These are phyloP conservation scores for Palythoa grandis DNA, from an alignment of 92 coral and sea anemone genomes.

Conservation along the genomic window DNA sequence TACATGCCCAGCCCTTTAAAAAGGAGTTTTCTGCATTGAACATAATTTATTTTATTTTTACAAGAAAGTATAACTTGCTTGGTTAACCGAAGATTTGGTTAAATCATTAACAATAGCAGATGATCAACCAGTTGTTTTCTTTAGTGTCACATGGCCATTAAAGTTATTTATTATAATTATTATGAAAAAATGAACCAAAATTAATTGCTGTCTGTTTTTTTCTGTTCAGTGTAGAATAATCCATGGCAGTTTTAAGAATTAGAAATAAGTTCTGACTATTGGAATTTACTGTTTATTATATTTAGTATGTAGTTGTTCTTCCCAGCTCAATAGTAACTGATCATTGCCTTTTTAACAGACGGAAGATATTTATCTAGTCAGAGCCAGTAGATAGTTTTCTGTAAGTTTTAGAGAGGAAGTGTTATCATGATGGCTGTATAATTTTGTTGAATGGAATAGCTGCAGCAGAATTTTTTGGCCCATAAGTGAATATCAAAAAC, in stretches of 20 bases:
- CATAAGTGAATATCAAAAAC: neutral
- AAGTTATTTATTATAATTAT: neutral
- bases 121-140: neutral
- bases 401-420: constrained; percentile 11
- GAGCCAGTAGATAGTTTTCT: constrained; percentile 35
- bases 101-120: neutral
- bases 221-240: constrained; percentile 8
- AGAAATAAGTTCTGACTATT: neutral
- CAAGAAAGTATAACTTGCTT: neutral
- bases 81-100: neutral
- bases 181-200: neutral
- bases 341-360: neutral
- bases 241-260: constrained; percentile 19
- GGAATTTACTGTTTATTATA: neutral
- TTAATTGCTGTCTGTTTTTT: neutral
- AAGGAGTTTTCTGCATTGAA: constrained; percentile 13
- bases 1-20: neutral
- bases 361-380: constrained; percentile 28
- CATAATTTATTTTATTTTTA: constrained; percentile 8
- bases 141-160: neutral
- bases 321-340: neutral
- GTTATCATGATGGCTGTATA: neutral
- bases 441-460: neutral
- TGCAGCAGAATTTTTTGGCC: neutral
- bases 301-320: neutral